These are phyloP conservation scores for Lasioglossum figueresi DNA, from an alignment of 2,888 invertebrate genomes.

Conservation along the genomic window DNA sequence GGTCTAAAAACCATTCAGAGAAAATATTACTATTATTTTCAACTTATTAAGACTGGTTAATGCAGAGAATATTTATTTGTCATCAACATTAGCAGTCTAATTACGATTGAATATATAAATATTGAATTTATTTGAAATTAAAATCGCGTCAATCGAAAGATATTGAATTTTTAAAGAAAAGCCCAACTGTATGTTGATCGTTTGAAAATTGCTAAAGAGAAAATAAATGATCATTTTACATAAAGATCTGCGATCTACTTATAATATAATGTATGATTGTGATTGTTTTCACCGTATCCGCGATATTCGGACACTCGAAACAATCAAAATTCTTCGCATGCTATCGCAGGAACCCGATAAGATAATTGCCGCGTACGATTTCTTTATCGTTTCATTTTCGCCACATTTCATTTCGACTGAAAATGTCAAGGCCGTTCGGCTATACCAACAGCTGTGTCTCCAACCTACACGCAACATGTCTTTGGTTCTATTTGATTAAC, in stretches of 20 bases:
- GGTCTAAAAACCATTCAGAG: background rate
- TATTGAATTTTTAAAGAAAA: too few relatives aligned
- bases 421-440: background rate
- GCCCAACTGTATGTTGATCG: too few relatives aligned
- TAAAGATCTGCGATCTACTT: background rate
- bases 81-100: too few relatives aligned
- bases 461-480: background rate
- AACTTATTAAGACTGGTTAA: background rate
- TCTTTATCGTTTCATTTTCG: background rate
- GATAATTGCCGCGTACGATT: background rate
- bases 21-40: background rate
- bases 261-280: too few relatives aligned
- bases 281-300: background rate
- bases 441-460: background rate
- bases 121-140: too few relatives aligned
- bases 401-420: background rate
- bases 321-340: background rate
- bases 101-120: too few relatives aligned
- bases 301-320: background rate
- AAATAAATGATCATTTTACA: background rate
- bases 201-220: too few relatives aligned
- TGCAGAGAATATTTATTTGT: too few relatives aligned
- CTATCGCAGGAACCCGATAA: background rate
- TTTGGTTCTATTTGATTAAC: conserved; percentile 4
- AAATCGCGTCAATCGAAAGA: too few relatives aligned